Evolutionary conservation across 2,113 vertebrate genomes (phyloP), one percentile per base, ranked within the genome.

Genomic region (Hirundichthys speculiger): DNA sequence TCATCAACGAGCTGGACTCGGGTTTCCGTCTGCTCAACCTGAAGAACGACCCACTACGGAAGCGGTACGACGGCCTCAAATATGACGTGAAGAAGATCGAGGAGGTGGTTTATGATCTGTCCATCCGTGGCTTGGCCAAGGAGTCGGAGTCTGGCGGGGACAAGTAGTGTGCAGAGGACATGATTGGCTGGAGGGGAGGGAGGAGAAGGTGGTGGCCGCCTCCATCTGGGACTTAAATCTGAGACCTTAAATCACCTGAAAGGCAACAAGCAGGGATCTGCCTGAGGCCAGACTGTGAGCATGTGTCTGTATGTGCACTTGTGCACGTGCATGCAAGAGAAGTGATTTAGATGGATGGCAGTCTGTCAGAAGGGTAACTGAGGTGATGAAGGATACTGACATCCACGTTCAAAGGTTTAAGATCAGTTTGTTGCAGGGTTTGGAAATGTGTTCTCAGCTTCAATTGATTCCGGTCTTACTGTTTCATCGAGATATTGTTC

Each of bases 21-120:
- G 98, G 98, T 38, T 99, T 99, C 88, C 96, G 98, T 0, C 93
- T 99, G 52, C 96, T 99, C 77, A 99, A 99, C 89, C 88, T 99
- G 85, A 99, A 98, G 85, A 99, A 99, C 0, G 98, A 99, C 89
- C 97, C 98, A 1, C 89, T 99, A 73, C 89, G 98, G 74, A 99
- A 99, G 68, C 96, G 98, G 14, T 99, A 99, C 0, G 98, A 99
- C 1, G 98, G 98, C 80, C 93, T 99, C 47, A 99, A 99, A 74
- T 99, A 99, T 0, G 98, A 99, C 0, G 98, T 99, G 85, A 99
- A 99, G 92, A 99, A 99, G 77, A 98, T 99, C 0, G 98, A 99
- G 88, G 97, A 99, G 68, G 97, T 99, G 77, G 97, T 99, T 60
- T 99, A 99, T 0, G 98, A 99, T 69, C 83, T 99, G 72, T 99